Conservation (phyloP, 2,888 invertebrate genomes). For the Saturnia japonica region DNA sequence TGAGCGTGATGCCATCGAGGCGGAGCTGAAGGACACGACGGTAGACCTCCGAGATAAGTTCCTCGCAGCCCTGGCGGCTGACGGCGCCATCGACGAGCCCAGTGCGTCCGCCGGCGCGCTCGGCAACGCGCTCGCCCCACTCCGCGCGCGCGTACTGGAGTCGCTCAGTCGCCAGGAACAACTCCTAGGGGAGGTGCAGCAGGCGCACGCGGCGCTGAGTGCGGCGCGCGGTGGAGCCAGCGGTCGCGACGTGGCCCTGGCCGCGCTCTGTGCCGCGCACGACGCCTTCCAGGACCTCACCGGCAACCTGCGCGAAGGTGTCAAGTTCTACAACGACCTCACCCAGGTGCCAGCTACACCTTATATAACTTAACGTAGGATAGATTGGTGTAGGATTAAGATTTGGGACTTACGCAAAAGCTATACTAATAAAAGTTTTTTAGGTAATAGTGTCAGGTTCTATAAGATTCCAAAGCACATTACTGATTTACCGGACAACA, state of each 20-base stretch:
- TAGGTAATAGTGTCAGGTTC: too few relatives aligned
- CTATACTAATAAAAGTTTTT: too few relatives aligned
- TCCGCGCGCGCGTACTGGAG: conserved; percentile 80
- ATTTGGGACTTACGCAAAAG: too few relatives aligned
- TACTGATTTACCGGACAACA: too few relatives aligned
- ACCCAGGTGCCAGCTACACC: conserved; percentile 83
- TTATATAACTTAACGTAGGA: too few relatives aligned
- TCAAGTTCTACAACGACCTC: conserved; percentile 96
- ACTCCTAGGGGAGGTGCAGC: conserved; percentile 32
- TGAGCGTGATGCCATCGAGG: conserved; percentile 91
- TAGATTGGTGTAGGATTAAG: too few relatives aligned
- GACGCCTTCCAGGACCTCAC: conserved; percentile 96
- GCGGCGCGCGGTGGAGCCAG: conserved; percentile 80
- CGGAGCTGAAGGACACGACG: conserved; percentile 84
- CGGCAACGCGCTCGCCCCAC: conserved; percentile 81
- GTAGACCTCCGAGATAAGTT: conserved; percentile 81
- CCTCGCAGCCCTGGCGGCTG: conserved; percentile 86
- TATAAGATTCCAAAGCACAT: too few relatives aligned
- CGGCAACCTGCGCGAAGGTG: conserved; percentile 96
- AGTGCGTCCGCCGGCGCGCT: conserved; percentile 93
- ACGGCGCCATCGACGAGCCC: conserved; percentile 91
- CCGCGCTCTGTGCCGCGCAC: conserved; percentile 93
- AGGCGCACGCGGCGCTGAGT: conserved; percentile 85
- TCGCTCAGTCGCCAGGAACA: conserved; percentile 51
- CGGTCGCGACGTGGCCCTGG: conserved; percentile 89